phyloP scores from a whole-genome alignment of 2,888 invertebrate species.

The Drosophila mayaguana region DNA sequence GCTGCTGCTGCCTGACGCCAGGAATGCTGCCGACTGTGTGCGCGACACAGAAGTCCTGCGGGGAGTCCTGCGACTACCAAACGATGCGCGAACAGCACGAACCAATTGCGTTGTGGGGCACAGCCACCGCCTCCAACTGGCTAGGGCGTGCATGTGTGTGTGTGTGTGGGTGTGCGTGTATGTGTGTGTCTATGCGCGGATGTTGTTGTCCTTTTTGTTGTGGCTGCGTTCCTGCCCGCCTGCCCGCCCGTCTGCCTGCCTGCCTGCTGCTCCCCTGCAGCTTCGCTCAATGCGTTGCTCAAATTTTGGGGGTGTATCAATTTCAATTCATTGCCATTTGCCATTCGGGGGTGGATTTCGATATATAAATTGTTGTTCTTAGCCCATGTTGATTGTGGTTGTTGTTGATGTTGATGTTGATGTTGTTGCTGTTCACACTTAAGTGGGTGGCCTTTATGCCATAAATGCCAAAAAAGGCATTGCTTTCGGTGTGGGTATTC shows the following conservation, averaged over 20 bases:
- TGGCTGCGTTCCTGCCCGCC: slow-evolving; percentile 26
- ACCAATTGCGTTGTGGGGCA: slow-evolving; percentile 62
- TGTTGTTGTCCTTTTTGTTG: slow-evolving; percentile 38
- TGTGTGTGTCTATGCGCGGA: slow-evolving; percentile 34
- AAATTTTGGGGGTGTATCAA: slow-evolving; percentile 83
- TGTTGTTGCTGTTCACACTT: slow-evolving; percentile 69
- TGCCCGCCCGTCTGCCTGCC: slow-evolving; percentile 26
- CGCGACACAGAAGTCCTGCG: slow-evolving; percentile 42
- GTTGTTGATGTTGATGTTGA: slow-evolving; percentile 43
- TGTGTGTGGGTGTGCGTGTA: slow-evolving; percentile 25
- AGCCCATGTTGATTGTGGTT: slow-evolving; percentile 25
- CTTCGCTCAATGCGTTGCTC: slow-evolving; percentile 58
- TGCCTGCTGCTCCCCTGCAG: slow-evolving; percentile 67
- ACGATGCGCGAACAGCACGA: slow-evolving; percentile 32
- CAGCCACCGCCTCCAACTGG: slow-evolving; percentile 36
- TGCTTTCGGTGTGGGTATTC: slow-evolving; percentile 48
- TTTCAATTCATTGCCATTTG: slow-evolving; percentile 76
- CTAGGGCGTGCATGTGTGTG: neutral
- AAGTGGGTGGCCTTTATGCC: slow-evolving; percentile 73
- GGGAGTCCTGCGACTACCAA: slow-evolving; percentile 61
- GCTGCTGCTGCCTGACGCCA: slow-evolving; percentile 18
- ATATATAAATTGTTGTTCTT: slow-evolving; percentile 65
- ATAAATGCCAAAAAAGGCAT: slow-evolving; percentile 54
- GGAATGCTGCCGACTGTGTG: slow-evolving; percentile 27
- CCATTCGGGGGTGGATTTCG: slow-evolving; percentile 72